Evolutionary conservation across 2,797 vertebrate genomes (phyloP).

Genomic region (Coilia nasus): DNA sequence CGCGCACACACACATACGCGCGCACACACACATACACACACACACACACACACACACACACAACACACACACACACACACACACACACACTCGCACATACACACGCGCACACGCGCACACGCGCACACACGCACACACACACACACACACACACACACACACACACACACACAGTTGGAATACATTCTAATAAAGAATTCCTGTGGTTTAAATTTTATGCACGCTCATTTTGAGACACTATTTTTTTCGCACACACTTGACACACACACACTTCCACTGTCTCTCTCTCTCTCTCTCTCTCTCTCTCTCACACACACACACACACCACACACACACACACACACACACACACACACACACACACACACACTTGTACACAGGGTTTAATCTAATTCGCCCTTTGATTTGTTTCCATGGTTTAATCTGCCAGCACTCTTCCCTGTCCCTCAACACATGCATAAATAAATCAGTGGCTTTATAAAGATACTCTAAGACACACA

Average conservation of each 20-base stretch:
- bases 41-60: slow-evolving; percentile 23
- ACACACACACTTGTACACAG: neutral
- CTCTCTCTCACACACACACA: neutral
- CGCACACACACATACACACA: neutral
- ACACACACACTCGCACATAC: slow-evolving; percentile 21
- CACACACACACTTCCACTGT: no score
- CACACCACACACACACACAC: neutral
- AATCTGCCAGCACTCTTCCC: slow-evolving; percentile 61
- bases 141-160: neutral
- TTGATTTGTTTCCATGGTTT: slow-evolving; percentile 64
- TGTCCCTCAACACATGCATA: slow-evolving; percentile 60
- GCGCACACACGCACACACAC: slow-evolving; percentile 8
- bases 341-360: slow-evolving; percentile 26
- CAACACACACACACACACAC: neutral
- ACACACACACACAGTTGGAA: slow-evolving; percentile 2
- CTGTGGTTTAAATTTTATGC: slow-evolving; percentile 4
- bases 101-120: no score
- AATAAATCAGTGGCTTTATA: slow-evolving; percentile 54
- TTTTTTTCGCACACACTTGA: no score
- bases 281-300: slow-evolving; percentile 9
- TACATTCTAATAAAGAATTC: neutral
- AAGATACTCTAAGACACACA: neutral
- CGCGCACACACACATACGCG: neutral
- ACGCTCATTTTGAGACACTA: neutral
- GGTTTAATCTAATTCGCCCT: slow-evolving; percentile 61